Percentiles rank a stretch among this genome's conserved stretches.
Conservation (phyloP, 1,140 invertebrate genomes). For the Laodelphax striatellus region DNA sequence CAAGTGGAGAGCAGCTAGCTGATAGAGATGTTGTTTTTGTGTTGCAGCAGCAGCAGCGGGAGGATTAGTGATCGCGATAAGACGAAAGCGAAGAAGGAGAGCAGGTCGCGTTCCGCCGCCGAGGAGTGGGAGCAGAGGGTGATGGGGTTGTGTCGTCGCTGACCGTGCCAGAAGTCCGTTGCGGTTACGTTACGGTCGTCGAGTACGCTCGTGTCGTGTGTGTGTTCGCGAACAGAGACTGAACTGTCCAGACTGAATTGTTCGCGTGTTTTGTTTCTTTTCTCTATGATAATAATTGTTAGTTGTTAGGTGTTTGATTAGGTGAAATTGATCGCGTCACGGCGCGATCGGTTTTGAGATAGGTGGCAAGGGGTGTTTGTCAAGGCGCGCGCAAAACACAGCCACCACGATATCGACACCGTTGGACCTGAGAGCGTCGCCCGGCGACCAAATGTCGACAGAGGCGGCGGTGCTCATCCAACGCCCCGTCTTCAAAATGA, state of each 20-base stretch:
- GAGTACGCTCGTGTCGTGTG: neutral
- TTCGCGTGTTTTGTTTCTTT: slow-evolving; percentile 8
- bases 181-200: neutral
- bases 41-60: too few relatives aligned
- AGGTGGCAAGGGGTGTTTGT: neutral
- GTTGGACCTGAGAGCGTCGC: slow-evolving; percentile 25
- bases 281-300: slow-evolving; percentile 5
- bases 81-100: too few relatives aligned
- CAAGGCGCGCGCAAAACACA: neutral
- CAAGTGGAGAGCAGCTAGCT: too few relatives aligned
- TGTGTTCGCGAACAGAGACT: neutral
- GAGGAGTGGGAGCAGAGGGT: neutral
- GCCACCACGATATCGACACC: slow-evolving; percentile 25
- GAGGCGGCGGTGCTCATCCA: slow-evolving; percentile 26
- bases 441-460: slow-evolving; percentile 22
- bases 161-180: neutral
- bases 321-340: neutral
- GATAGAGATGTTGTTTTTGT: too few relatives aligned
- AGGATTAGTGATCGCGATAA: too few relatives aligned
- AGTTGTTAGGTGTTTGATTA: slow-evolving; percentile 2
- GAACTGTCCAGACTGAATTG: slow-evolving; percentile 1
- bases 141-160: neutral
- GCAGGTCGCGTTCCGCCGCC: too few relatives aligned
- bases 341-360: slow-evolving; percentile 8
- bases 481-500: slow-evolving; percentile 28